Evolutionary conservation across 2,113 vertebrate species (phyloP).

Genomic region (Taurulus bubalis): DNA sequence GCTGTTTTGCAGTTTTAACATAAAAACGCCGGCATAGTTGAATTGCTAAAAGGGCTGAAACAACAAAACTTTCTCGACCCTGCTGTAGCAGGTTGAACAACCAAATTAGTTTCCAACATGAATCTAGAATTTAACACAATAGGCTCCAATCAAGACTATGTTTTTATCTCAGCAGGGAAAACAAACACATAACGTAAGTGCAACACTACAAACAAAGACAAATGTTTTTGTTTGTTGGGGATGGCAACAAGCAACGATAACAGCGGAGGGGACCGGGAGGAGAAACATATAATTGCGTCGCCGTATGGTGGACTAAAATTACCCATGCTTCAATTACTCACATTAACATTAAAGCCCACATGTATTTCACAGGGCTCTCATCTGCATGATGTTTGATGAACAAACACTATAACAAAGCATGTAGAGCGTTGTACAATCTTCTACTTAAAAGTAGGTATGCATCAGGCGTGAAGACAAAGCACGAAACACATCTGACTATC

Average conservation of each 20-base stretch:
- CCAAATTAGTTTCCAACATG: not conserved
- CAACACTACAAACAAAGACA: not conserved
- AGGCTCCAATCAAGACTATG: conserved; percentile 13
- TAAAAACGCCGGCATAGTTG: not conserved
- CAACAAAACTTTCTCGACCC: conserved; percentile 5
- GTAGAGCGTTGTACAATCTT: not conserved
- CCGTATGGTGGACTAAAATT: not conserved
- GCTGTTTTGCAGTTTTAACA: not conserved
- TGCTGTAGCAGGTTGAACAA: conserved; percentile 28
- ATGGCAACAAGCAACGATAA: not conserved
- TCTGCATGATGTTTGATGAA: not conserved
- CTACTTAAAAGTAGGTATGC: not conserved
- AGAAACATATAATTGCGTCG: not conserved
- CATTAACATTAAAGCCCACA: conserved; percentile 10
- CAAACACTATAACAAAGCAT: not conserved
- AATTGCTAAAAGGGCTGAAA: not conserved
- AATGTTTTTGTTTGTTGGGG: conserved; percentile 15
- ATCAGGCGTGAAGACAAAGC: not conserved
- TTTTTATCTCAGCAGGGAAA: conserved; percentile 43
- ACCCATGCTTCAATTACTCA: not conserved
- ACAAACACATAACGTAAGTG: conserved; percentile 8
- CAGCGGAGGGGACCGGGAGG: not conserved
- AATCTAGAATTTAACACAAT: conserved; percentile 18
- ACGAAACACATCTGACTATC: not conserved
- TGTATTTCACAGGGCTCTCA: not conserved